Percentiles rank a stretch among this genome's conserved stretches.
Conservation (phyloP, 2,797 vertebrate species). For the Pitangus sulphuratus region DNA sequence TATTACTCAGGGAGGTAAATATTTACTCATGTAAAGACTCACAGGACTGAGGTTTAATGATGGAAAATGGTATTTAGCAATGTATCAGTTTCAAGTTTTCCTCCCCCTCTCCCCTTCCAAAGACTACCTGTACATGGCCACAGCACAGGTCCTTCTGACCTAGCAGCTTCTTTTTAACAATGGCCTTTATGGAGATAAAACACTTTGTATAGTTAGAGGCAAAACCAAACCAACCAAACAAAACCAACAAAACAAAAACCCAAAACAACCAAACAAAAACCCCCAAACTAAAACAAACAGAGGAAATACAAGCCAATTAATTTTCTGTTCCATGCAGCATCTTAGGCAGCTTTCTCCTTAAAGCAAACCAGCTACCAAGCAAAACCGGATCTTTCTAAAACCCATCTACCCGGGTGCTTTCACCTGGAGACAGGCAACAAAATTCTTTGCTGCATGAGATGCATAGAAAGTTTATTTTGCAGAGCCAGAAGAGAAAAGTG, state of each 20-base stretch:
- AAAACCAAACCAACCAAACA: not conserved
- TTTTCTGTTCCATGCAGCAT: not conserved
- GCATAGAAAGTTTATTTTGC: not conserved
- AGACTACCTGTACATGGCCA: not conserved
- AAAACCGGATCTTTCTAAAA: not conserved
- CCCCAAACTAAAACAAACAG: fast-evolving
- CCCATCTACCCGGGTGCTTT: not conserved
- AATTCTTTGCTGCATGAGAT: not conserved
- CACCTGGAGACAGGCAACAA: not conserved
- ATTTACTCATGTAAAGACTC: not conserved
- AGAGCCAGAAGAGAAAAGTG: not conserved
- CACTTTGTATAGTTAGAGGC: not conserved
- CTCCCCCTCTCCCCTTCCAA: fast-evolving
- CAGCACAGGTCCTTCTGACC: not conserved
- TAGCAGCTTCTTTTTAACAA: not conserved
- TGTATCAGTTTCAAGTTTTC: not conserved
- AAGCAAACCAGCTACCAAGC: not conserved
- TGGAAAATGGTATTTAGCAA: not conserved
- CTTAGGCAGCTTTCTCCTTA: not conserved
- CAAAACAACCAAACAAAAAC: not conserved
- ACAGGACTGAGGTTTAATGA: not conserved
- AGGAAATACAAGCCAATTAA: not conserved
- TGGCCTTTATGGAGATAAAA: not conserved
- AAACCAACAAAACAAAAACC: not conserved
- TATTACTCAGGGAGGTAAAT: not conserved